Percentiles rank a stretch among this genome's conserved stretches.
Evolutionary conservation across 2,888 invertebrate genomes (phyloP).

Genomic region (Cataglyphis rosenhaueri): DNA sequence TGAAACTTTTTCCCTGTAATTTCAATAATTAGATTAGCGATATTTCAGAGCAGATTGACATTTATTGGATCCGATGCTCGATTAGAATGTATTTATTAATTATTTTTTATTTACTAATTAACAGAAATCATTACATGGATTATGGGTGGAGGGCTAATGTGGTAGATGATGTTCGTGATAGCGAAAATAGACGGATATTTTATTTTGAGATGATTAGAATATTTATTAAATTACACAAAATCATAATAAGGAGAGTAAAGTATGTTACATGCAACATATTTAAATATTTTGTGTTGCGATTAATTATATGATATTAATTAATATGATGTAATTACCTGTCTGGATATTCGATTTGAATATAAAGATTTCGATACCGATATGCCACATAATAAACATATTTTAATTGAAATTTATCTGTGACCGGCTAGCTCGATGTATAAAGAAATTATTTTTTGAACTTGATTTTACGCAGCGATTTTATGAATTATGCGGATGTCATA

Average conservation of each 20-base stretch:
- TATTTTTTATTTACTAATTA: background rate
- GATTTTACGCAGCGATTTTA: background rate
- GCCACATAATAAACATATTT: background rate
- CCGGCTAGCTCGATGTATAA: background rate
- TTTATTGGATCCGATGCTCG: conserved; percentile 26
- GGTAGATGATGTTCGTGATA: conserved; percentile 28
- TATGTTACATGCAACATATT: background rate
- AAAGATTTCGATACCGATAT: background rate
- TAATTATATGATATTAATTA: background rate
- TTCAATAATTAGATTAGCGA: background rate
- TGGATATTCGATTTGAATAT: conserved; percentile 12
- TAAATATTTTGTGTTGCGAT: conserved; percentile 21
- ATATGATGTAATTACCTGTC: background rate
- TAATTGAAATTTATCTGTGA: background rate
- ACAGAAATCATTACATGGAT: background rate
- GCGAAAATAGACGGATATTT: conserved; percentile 10
- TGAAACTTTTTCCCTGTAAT: background rate
- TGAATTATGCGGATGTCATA: conserved; percentile 36
- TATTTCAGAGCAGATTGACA: conserved; percentile 30
- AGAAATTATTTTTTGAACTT: conserved; percentile 5
- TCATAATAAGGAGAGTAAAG: background rate
- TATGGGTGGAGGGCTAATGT: background rate
- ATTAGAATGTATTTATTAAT: conserved; percentile 4
- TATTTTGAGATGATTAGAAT: background rate
- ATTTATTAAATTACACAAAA: conserved; percentile 4